Evolutionary conservation across 1,140 invertebrate species (phyloP).

Genomic region (Caenorhabditis latens): DNA sequence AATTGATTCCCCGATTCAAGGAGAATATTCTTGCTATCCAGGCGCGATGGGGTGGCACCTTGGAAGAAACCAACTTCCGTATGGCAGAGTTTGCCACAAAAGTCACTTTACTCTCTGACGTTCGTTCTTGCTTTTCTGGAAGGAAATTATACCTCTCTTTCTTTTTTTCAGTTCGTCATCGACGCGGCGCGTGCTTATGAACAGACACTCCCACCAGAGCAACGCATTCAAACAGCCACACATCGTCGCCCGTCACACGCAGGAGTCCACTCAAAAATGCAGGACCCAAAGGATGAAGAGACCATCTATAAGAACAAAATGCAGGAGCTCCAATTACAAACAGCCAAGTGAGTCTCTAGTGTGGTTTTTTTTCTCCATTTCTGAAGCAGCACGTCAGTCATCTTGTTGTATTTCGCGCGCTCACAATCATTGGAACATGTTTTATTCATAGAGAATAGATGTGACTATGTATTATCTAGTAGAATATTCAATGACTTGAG

Average conservation of each 20-base stretch:
- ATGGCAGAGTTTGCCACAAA: constrained; percentile 74
- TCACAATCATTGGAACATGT: constrained; percentile 12
- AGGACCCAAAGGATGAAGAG: constrained; percentile 49
- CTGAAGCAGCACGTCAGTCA: not conserved
- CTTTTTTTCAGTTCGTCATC: constrained; percentile 70
- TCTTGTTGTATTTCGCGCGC: not conserved
- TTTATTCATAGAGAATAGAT: constrained; percentile 30
- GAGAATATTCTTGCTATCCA: constrained; percentile 71
- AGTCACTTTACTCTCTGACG: constrained; percentile 72
- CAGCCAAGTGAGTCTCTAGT: constrained; percentile 45
- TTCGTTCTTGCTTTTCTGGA: constrained; percentile 42
- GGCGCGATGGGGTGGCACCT: constrained; percentile 67
- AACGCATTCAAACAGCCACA: constrained; percentile 71
- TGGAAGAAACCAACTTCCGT: constrained; percentile 72
- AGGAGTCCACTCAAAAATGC: constrained; percentile 32
- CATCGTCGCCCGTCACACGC: constrained; percentile 12
- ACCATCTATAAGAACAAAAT: constrained; percentile 58
- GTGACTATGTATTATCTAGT: constrained; percentile 13
- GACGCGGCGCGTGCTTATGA: constrained; percentile 70
- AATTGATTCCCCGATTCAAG: constrained; percentile 73
- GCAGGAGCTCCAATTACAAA: constrained; percentile 66
- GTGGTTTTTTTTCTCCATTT: not conserved
- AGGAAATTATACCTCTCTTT: not conserved
- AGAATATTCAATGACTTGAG: not conserved
- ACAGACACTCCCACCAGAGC: constrained; percentile 69